Base-by-base conservation (phyloP, 2,113 vertebrate genomes). In the Dendropsophus ebraccatus region DNA sequence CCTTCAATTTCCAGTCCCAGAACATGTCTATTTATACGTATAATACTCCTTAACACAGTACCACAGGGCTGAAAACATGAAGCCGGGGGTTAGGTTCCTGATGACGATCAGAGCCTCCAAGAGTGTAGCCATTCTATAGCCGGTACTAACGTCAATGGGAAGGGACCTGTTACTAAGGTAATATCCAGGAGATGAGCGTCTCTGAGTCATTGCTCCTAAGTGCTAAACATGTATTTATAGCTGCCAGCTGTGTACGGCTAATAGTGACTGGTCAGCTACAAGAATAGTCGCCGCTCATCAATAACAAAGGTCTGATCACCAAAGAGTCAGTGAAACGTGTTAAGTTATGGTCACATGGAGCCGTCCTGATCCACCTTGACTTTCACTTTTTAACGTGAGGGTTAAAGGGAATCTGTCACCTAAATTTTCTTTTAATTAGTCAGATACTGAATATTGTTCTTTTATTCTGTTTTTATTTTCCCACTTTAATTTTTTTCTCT, bases 101-200 rank as follows among this genome's bases (percentile, higher is more conserved):
- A 80, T 78, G 50, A 37, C 76, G 30, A 35, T 80, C 54, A 80
- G 54, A 80, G 54, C 5, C 37, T 25, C 30, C 56, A 62, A 23
- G 16, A 17, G 16, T 62, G 56, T 58, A 37, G 52, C 35, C 19
- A 10, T 25, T 80, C 54, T n/a, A 79, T 60, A 78, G 76, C 52
- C 77, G 25, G 77, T 62, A 62, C 35, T 80, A 54, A 80, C 77
- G 77, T 80, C 77, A 80, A 80, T 80, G 14, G 52, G 52, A 37
- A 58, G 54, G 58, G 77, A 60, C 77, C 77, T 60, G 80, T 82
- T 82, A 35, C 80, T 82, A 82, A 82, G 80, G 80, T 69, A 82
- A 69, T 82, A 67, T 67, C 45, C 62, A 82, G 80, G 21, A 67
- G 60, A 82, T 49, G n/a, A 82, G 37, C 62, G 28, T 78, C 58